A percentile compares a stretch with the other conserved stretches of the same genome.
Conservation (phyloP, 2,888 invertebrate species). For the Tholera decimalis region DNA sequence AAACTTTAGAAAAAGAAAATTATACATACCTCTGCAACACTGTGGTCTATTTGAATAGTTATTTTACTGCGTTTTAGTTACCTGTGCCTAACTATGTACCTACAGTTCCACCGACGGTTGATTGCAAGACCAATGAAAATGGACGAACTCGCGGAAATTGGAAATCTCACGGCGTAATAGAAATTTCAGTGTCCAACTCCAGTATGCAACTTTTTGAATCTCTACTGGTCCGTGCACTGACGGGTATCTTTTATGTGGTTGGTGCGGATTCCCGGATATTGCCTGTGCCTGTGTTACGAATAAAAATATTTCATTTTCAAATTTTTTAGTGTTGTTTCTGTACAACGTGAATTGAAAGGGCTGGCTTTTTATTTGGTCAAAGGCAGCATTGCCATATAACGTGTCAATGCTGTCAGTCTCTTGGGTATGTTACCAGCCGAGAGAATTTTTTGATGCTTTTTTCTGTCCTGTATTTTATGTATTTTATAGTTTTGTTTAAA, state of each 20-base stretch:
- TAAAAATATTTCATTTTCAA: neutral
- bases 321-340: neutral
- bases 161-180: conserved; percentile 68
- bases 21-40: neutral
- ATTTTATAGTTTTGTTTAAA: too few species aligned
- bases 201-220: conserved; percentile 49
- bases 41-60: conserved; percentile 10
- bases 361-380: too few species aligned
- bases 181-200: conserved; percentile 57
- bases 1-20: too few species aligned
- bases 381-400: too few species aligned
- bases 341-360: too few species aligned
- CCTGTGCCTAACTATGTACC: neutral
- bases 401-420: too few species aligned
- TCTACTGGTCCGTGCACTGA: neutral
- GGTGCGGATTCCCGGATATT: neutral
- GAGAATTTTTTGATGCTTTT: too few species aligned
- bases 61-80: conserved; percentile 8
- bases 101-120: conserved; percentile 43
- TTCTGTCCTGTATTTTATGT: too few species aligned
- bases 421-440: too few species aligned
- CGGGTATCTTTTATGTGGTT: conserved; percentile 3
- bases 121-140: conserved; percentile 63
- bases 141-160: conserved; percentile 61
- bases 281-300: neutral